Evolutionary conservation across 2,888 invertebrate genomes (phyloP).

Genomic region (Synanthedon tipuliformis): DNA sequence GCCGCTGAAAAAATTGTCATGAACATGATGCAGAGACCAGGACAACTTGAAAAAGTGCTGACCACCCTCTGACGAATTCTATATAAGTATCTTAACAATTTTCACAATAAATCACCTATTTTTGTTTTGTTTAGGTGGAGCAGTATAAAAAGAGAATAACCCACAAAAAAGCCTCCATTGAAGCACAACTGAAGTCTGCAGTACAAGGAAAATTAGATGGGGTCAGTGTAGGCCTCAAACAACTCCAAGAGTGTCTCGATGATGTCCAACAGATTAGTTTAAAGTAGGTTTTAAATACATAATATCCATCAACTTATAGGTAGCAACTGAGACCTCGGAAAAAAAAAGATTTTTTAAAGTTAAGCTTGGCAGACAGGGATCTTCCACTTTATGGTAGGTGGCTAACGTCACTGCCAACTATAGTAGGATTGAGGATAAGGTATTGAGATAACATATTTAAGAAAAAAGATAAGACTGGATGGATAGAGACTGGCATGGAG

Average conservation of each 20-base stretch:
- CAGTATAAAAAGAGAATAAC: constrained; percentile 81
- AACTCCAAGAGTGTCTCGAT: constrained; percentile 85
- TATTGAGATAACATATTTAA: too few species aligned
- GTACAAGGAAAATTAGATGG: constrained; percentile 98
- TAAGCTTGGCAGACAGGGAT: too few species aligned
- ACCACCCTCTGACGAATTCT: background rate
- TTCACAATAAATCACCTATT: background rate
- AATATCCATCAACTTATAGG: background rate
- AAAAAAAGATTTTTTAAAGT: too few species aligned
- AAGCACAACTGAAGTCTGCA: constrained; percentile 96
- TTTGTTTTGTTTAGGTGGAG: constrained; percentile 67
- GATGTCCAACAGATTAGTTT: constrained; percentile 81
- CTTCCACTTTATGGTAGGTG: too few species aligned
- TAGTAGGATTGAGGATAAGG: too few species aligned
- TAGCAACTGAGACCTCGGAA: too few species aligned
- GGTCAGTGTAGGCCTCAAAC: constrained; percentile 91
- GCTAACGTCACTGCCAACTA: too few species aligned
- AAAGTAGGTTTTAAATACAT: constrained; percentile 39
- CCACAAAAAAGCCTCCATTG: constrained; percentile 88
- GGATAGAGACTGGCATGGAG: too few species aligned
- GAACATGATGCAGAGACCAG: constrained; percentile 93
- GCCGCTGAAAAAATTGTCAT: constrained; percentile 87
- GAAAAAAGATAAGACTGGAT: too few species aligned
- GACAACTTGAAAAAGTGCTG: constrained; percentile 89
- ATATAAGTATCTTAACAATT: background rate